Evolutionary conservation across 2,888 invertebrate genomes (phyloP), one percentile per base, ranked within the genome.

Genomic region (Drosophila putrida): DNA sequence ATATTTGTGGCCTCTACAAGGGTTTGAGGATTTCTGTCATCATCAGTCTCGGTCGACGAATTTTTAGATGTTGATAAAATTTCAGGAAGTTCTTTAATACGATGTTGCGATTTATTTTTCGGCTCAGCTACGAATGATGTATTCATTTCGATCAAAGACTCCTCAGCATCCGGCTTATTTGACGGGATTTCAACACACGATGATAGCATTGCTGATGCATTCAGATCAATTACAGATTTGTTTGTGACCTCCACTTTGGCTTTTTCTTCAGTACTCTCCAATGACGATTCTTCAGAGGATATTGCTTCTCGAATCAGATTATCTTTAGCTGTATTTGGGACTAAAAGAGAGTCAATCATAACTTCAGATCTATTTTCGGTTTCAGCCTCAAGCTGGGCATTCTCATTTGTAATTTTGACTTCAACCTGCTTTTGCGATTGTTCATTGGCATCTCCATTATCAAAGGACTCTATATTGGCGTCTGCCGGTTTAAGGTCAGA

Each of bases 201-300:
- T 31, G 31, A 31, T 6, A 31, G 9, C 6, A 9, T 31, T 6
- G 8, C 31, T 6, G 66, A 50, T 10, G 15, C 20, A 54, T 53
- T 35, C 13, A 54, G 9, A n/a, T 63, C 13, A 38, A 28, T 28
- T 6, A 2, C 6, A 4, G 39, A 41, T 3, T 51, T n/a, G n/a
- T 8, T 35, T 3, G 8, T 6, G 9, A 35, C 38, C 10, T 38
- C 27, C 6, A 27, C 13, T 27, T 38, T 6, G 9, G 5, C 38
- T n/a, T 6, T 11, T 25, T n/a, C 5, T 4, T 44, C 25, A 9
- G 20, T 20, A 20, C 2, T 39, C 10, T 53, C 9, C 5, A 9
- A 15, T 31, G 8, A 11, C 6, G 28, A 20, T 28, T 58, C 46
- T 20, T 33, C 28, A 28, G 33, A 38, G 25, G 50, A 47, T 51